phyloP scores from a whole-genome alignment of 1,140 invertebrate genomes.

The Lamellibrachia luymesi region DNA sequence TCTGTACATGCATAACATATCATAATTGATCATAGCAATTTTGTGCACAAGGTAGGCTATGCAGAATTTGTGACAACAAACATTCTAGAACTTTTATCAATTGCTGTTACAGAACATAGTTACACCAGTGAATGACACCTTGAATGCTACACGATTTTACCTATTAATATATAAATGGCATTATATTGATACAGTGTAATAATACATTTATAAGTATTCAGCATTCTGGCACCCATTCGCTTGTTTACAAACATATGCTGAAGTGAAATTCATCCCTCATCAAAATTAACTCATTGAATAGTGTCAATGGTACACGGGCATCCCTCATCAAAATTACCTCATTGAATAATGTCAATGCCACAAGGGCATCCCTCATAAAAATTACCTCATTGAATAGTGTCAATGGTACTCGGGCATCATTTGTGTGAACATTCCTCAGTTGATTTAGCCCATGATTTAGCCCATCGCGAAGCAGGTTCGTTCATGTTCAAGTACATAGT shows the following conservation, averaged over 20 bases:
- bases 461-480: neutral
- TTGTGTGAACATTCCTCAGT: neutral
- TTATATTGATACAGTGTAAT: neutral
- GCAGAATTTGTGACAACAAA: neutral
- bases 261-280: no score
- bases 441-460: neutral
- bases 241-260: no score
- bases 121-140: neutral
- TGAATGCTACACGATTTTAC: neutral
- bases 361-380: neutral
- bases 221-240: neutral
- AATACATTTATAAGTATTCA: neutral
- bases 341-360: no score
- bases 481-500: no score
- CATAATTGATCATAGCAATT: neutral
- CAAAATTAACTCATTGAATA: neutral
- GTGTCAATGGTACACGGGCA: neutral
- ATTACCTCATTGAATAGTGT: neutral
- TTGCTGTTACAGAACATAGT: neutral
- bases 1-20: neutral
- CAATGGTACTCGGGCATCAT: no score
- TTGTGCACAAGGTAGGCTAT: neutral
- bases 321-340: neutral
- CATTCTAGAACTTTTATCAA: neutral
- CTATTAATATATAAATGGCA: neutral